Evolutionary conservation across 2,113 vertebrate genomes (phyloP).

Genomic region (Callipepla californica): DNA sequence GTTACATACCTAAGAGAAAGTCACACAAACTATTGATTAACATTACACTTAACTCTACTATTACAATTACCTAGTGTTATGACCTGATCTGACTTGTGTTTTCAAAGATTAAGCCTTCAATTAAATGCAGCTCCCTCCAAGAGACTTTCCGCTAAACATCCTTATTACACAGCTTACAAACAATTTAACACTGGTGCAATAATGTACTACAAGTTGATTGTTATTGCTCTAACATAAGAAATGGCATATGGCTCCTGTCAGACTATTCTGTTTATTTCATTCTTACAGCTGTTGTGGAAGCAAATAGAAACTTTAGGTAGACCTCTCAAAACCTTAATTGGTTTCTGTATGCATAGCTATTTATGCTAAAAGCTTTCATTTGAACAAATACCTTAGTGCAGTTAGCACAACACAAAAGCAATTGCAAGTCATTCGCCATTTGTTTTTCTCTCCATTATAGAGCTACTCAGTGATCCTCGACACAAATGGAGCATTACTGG

Average conservation of each 20-base stretch:
- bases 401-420: neutral
- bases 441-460: neutral
- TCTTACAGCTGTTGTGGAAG: conserved; percentile 16
- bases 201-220: neutral
- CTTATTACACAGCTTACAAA: neutral
- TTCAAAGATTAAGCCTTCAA: conserved; percentile 11
- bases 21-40: neutral
- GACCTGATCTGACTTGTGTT: neutral
- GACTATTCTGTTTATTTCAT: conserved; percentile 15
- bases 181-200: neutral
- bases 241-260: conserved; percentile 41
- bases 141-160: neutral
- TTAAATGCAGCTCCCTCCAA: neutral
- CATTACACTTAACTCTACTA: neutral
- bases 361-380: conserved; percentile 48
- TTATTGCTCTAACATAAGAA: conserved; percentile 18
- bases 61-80: neutral
- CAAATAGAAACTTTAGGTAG: conserved; percentile 38
- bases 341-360: conserved; percentile 20
- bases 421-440: conserved; percentile 1
- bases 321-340: conserved; percentile 39
- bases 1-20: neutral
- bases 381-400: conserved; percentile 44
- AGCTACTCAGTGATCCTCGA: neutral
- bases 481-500: neutral